Conservation (phyloP, 2,888 invertebrate genomes). For the Rhyacophila evoluta region DNA sequence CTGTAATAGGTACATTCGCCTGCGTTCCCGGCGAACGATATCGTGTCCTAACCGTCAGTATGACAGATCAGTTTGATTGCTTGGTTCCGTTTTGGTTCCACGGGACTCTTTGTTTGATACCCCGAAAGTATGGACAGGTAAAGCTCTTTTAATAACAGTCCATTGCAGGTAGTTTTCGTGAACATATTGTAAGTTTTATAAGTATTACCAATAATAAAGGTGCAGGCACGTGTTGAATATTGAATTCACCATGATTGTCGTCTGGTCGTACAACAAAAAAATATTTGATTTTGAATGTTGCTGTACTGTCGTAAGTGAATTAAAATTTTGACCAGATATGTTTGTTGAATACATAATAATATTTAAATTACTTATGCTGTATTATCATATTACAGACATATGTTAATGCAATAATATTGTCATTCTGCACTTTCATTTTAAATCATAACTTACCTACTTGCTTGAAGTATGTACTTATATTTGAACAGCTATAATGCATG, state of each 20-base stretch:
- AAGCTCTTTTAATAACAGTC: background rate
- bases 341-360: no score
- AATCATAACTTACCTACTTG: no score
- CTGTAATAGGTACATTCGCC: background rate
- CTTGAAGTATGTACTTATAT: no score
- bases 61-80: background rate
- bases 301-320: no score
- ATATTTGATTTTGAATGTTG: no score
- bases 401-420: no score
- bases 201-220: background rate
- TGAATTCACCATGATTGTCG: background rate
- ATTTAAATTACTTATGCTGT: no score
- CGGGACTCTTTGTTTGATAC: background rate
- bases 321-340: no score
- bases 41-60: background rate
- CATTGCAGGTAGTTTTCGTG: background rate
- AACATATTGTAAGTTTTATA: background rate
- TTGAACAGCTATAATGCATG: no score
- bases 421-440: no score
- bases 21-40: conserved; percentile 9
- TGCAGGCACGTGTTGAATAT: background rate
- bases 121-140: background rate
- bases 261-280: no score
- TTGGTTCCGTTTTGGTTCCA: background rate
- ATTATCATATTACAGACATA: no score